Evolutionary conservation across 2,888 invertebrate genomes (phyloP).

Genomic region (Acleris laterana): DNA sequence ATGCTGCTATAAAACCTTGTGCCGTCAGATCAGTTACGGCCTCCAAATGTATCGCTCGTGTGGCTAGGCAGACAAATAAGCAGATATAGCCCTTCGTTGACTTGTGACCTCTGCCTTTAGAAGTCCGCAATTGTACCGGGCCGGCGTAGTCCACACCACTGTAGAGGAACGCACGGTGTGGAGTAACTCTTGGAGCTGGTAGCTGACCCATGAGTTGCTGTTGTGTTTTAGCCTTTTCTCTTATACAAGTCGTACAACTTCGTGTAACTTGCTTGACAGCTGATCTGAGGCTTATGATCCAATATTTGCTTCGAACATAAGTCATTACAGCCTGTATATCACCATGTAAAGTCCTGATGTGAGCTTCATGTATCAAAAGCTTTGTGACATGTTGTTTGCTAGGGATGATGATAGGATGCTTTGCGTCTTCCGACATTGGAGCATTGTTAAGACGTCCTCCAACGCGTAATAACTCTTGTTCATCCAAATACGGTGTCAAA

Average conservation of each 20-base stretch:
- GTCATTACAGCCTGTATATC: constrained; percentile 7
- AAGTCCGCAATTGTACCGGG: neutral
- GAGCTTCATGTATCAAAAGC: no score
- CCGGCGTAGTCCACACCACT: constrained; percentile 23
- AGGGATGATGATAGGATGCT: constrained; percentile 40
- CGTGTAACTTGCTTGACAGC: neutral
- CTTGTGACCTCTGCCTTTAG: constrained; percentile 12
- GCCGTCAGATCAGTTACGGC: constrained; percentile 43
- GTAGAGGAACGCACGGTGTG: constrained; percentile 7
- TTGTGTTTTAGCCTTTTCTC: neutral
- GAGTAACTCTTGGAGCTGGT: constrained; percentile 11
- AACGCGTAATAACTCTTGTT: constrained; percentile 31
- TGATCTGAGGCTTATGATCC: constrained; percentile 7
- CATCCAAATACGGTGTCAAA: constrained; percentile 35
- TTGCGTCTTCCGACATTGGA: constrained; percentile 13
- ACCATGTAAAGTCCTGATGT: constrained; percentile 4
- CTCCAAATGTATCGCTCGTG: constrained; percentile 45
- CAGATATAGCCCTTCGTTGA: constrained; percentile 21
- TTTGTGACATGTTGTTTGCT: neutral
- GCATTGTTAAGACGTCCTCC: constrained; percentile 37
- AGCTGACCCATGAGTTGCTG: constrained; percentile 14
- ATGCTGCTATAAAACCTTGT: constrained; percentile 38
- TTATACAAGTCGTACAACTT: constrained; percentile 3
- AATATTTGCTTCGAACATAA: constrained; percentile 18
- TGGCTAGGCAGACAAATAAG: constrained; percentile 24